Base-by-base conservation (phyloP, 1,140 invertebrate species). In the Aphidius ervi region DNA sequence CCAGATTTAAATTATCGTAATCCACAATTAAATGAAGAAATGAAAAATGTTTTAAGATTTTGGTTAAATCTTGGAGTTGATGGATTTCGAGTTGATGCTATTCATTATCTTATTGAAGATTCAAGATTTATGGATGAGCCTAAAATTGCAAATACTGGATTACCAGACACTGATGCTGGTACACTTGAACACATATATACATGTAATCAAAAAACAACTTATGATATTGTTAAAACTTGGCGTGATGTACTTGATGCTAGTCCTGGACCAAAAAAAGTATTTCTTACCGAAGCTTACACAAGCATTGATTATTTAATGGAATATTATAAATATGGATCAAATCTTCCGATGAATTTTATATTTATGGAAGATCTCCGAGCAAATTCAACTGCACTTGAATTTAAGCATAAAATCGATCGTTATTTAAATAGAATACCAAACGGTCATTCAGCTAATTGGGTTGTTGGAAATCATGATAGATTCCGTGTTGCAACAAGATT, bases 1-100 rank as follows among this genome's bases (percentile, higher is more conserved):
- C 86, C 87, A 0, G 89, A 91, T 69, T 81, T 92, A 9, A 91
- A 92, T 71, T 87, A 86, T 55, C 76, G 83, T 4, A 87, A 85
- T 70, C 72, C 73, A 0, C 68, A 63, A 0, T 76, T 88, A 3
- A 72, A 77, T 4, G 58, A 81, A 0, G 85, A 86, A 65, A 86
- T 87, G 83, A 75, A 83, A 23, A 75, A 82, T 39, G 83, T 81
- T 5, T 74, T 84, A 62, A 68, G 62, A 5, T 85, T 84, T 70
- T 92, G 89, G 88, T 62, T 90, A 0, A 77, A 87, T 7, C 79
- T 80, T 65, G 89, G 88, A 5, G 85, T 87, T 1, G 85, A 87
- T 68, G 89, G 89, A 0, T 91, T 91, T 69, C 77, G 88, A 54
- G 78, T 92, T 2, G 85, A 88, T 64, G 85, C 86, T 59, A 74